Evolutionary conservation across 2,113 vertebrate genomes (phyloP).

Genomic region (Microtus richardsoni): DNA sequence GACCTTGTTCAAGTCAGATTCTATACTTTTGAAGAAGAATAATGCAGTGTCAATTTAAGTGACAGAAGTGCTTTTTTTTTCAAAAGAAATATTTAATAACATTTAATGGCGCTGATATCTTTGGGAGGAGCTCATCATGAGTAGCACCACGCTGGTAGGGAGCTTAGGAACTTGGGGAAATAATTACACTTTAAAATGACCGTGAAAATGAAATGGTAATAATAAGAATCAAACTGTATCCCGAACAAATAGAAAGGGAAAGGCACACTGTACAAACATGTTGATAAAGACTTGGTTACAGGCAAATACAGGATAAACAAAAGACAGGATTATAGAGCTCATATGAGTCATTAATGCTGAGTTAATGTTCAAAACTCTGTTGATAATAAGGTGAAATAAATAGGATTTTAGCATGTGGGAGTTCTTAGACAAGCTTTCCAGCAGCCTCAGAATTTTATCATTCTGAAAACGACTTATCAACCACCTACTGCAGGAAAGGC

Average conservation of each 20-base stretch:
- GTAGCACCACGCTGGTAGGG: conserved; percentile 30
- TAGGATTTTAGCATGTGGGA: conserved; percentile 56
- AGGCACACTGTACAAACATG: background rate
- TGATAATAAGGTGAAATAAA: conserved; percentile 68
- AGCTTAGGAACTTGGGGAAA: conserved; percentile 46
- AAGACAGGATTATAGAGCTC: conserved; percentile 51
- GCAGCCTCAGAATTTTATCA: conserved; percentile 58
- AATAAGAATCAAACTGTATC: conserved; percentile 57
- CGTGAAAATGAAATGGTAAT: conserved; percentile 73
- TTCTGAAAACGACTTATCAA: conserved; percentile 73
- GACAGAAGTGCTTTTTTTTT: background rate
- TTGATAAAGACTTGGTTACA: conserved; percentile 65
- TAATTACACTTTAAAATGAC: conserved; percentile 56
- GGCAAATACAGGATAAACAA: conserved; percentile 61
- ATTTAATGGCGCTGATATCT: conserved; percentile 54
- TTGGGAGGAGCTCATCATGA: conserved; percentile 44
- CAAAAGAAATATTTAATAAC: conserved; percentile 60
- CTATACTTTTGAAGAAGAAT: background rate
- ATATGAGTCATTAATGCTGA: conserved; percentile 49
- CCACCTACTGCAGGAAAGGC: conserved; percentile 59
- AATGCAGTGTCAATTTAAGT: background rate
- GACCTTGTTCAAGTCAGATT: background rate
- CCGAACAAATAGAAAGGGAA: background rate
- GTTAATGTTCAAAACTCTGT: conserved; percentile 56
- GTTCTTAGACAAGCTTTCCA: conserved; percentile 62